Conservation (phyloP, 92 coral and sea anemone species). For the Heliopora coerulea region DNA sequence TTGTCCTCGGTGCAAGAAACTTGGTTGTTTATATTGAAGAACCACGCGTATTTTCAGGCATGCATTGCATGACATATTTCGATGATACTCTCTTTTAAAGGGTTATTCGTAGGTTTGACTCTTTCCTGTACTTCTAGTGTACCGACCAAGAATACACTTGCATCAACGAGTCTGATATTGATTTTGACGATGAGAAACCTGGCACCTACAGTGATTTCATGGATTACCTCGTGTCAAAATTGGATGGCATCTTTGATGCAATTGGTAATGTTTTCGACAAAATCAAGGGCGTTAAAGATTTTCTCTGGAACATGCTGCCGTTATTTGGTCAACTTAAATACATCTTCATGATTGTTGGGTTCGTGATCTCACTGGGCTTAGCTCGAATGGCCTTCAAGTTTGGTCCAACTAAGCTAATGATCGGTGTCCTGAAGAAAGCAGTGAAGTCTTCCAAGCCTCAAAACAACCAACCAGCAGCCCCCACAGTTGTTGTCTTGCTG, state of each 20-base stretch:
- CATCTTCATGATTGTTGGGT: neutral
- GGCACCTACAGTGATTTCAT: conserved; percentile 1
- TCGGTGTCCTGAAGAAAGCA: conserved; percentile 10
- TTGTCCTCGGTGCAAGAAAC: too few relatives aligned
- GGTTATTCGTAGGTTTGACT: too few relatives aligned
- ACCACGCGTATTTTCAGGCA: too few relatives aligned
- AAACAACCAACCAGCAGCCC: conserved; percentile 3
- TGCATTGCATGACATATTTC: too few relatives aligned
- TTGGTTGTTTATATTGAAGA: too few relatives aligned
- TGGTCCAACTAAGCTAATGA: conserved; percentile 7
- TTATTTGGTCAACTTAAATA: neutral
- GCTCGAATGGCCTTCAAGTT: conserved; percentile 11
- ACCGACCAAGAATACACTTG: conserved; percentile 32
- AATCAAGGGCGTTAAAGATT: neutral
- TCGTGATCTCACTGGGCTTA: neutral
- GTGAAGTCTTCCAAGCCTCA: conserved; percentile 5
- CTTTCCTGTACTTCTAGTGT: conserved; percentile 9
- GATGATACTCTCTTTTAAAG: too few relatives aligned
- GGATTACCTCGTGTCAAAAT: neutral
- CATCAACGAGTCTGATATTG: conserved; percentile 13
- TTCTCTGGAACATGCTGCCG: neutral
- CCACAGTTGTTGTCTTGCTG: conserved; percentile 14
- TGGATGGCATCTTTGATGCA: neutral
- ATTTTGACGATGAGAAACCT: conserved; percentile 22
- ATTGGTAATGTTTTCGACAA: neutral